A percentile compares a stretch with the other conserved stretches of the same genome.
Conservation (phyloP, 1,140 invertebrate genomes). For the Caenorhabditis latens region DNA sequence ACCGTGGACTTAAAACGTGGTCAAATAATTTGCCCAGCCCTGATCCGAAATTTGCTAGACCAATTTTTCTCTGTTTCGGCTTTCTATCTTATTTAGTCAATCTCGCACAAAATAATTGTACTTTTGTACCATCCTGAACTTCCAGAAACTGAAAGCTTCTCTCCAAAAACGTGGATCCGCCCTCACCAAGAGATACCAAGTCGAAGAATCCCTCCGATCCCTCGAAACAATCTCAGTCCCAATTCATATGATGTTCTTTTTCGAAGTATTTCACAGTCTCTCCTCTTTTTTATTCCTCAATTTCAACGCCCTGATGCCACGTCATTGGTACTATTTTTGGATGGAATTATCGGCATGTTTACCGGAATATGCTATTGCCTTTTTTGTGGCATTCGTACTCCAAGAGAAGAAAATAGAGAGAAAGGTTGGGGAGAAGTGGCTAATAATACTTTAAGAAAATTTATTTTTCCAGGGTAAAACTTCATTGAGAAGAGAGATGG, state of each 20-base stretch:
- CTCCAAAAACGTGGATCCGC: conserved; percentile 13
- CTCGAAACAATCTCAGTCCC: not conserved
- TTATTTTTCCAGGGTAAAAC: not conserved
- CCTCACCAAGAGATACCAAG: conserved; percentile 20
- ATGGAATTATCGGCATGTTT: not conserved
- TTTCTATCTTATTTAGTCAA: too few relatives aligned
- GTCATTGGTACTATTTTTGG: conserved; percentile 6
- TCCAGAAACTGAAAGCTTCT: not conserved
- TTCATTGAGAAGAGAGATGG: not conserved
- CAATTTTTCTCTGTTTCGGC: too few relatives aligned
- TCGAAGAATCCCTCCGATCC: conserved; percentile 17
- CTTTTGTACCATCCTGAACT: too few relatives aligned
- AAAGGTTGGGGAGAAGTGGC: not conserved
- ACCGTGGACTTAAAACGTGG: too few relatives aligned
- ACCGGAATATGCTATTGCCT: conserved; percentile 28
- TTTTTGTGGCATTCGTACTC: not conserved
- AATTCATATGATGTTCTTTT: conserved; percentile 21
- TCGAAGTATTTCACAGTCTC: conserved; percentile 1
- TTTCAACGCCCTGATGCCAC: not conserved
- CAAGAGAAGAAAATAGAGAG: conserved; percentile 27
- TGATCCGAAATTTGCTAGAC: too few relatives aligned
- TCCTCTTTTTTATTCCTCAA: conserved; percentile 13
- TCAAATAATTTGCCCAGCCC: too few relatives aligned
- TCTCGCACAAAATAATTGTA: too few relatives aligned
- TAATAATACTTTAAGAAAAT: not conserved